These are phyloP conservation scores for Isichthys henryi DNA, from an alignment of 2,113 vertebrate genomes.

Conservation along the genomic window DNA sequence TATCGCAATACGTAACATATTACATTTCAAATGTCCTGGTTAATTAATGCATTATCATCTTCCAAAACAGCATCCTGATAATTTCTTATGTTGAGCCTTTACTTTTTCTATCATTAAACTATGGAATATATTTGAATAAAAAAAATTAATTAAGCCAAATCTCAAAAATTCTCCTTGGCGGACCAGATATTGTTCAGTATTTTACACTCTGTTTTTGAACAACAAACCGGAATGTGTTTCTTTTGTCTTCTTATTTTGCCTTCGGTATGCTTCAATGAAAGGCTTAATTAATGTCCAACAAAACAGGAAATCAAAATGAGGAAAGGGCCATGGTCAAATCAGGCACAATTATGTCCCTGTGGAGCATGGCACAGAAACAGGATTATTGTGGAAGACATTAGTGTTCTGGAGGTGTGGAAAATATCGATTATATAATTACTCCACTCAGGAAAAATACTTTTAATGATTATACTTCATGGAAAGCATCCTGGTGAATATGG, in stretches of 20 bases:
- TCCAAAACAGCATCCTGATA: not conserved
- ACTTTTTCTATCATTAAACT: not conserved
- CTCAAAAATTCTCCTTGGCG: not conserved
- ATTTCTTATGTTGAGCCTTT: not conserved
- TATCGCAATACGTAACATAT: not conserved
- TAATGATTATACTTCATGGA: not conserved
- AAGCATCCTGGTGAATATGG: not conserved
- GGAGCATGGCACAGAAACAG: not conserved
- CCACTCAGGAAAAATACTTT: not conserved
- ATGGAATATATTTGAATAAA: not conserved
- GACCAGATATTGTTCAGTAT: not conserved
- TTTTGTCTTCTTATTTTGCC: not conserved
- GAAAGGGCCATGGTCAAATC: not conserved
- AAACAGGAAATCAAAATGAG: not conserved
- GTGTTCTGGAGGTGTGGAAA: not conserved
- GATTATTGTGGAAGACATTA: not conserved
- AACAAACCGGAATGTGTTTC: not conserved
- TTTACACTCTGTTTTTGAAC: not conserved
- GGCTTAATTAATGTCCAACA: not conserved
- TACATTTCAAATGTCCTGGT: not conserved
- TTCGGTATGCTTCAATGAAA: not conserved
- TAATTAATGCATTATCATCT: not conserved
- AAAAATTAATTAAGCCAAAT: not conserved
- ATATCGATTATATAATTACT: not conserved
- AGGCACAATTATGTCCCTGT: not conserved